Evolutionary conservation across 2,888 invertebrate species (phyloP).

Genomic region (Nemotelus nigrinus): DNA sequence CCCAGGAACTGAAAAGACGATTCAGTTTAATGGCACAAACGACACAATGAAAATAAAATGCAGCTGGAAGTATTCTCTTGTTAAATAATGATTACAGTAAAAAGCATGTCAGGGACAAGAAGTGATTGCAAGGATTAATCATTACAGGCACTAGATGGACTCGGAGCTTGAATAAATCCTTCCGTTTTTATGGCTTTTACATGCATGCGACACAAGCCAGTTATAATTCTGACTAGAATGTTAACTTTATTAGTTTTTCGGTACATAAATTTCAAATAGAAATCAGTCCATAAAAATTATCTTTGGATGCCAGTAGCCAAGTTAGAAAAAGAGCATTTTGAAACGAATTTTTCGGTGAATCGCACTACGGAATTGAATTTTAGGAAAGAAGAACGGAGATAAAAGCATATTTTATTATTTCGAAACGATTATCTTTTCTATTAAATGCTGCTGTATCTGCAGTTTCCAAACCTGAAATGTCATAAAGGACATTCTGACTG

Average conservation of each 20-base stretch:
- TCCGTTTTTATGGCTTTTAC: neutral
- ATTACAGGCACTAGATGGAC: neutral
- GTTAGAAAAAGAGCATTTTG: neutral
- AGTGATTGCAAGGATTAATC: too few species aligned
- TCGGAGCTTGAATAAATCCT: neutral
- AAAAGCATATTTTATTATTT: slow-evolving; percentile 19
- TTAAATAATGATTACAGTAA: too few species aligned
- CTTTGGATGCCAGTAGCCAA: neutral
- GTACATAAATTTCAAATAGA: slow-evolving; percentile 41
- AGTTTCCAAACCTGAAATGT: neutral
- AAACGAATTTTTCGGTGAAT: neutral
- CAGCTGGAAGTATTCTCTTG: too few species aligned
- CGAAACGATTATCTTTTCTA: slow-evolving; percentile 28
- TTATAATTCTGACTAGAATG: slow-evolving; percentile 35
- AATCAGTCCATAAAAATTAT: slow-evolving; percentile 1
- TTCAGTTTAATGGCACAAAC: too few species aligned
- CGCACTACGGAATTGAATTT: slow-evolving; percentile 10
- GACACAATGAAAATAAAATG: too few species aligned
- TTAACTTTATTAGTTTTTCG: slow-evolving; percentile 38
- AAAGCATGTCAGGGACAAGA: too few species aligned
- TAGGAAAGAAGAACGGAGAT: neutral
- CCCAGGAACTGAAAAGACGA: too few species aligned
- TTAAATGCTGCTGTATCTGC: slow-evolving; percentile 18
- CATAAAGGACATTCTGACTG: neutral
- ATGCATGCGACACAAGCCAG: slow-evolving; percentile 24